Base-by-base conservation (phyloP, 2,888 invertebrate species). In the Chaetoderma sp. region DNA sequence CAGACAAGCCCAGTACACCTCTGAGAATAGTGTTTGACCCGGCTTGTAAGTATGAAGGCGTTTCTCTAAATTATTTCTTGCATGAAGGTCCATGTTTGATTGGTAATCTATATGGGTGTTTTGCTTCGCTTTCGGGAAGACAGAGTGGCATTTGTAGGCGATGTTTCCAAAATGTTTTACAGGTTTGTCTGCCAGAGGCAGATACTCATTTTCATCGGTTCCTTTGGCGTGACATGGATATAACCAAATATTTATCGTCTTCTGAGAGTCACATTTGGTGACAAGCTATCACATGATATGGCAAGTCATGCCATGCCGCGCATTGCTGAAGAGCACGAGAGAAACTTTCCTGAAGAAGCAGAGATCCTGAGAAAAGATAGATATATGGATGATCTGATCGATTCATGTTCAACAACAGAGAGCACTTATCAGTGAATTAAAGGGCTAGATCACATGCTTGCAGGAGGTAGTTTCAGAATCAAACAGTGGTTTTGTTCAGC, bases 151-250 rank as follows among this genome's bases (percentile, higher is more conserved):
- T 47, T 47, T 23, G 21, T 23, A 6, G 47, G 47, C 21, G 47
- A 47, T 18, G 23, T 47, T 18, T 13, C 47, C 8, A 47, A 47
- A 18, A 47, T 47, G 47, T 47, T 47, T 47, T 47, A 8, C 47
- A 47, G 21, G 23, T 47, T 6, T 21, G 23, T 18, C 47, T 47
- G 6, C 47, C 47, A 18, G 47, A 47, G 47, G 10, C 13, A 33
- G 21, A 52, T 13, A 33, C 27, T 25, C 28, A 32, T 42, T 13
- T 32, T 4, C 55, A 61, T 39, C 42, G 61, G 10, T 61, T 49
- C 54, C 54, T 61, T 2, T 61, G 55, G 61, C 28, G 61, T 25
- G 30, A 61, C 42, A 25, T 61, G 6, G 61, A 61, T 21, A 13
- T 36, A 56, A 33, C 56, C 56, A 56, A 56, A 21, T n/a, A 36